A percentile compares a stretch with the other conserved stretches of the same genome.
These are phyloP conservation scores for Ophioderma brevispina DNA, from an alignment of 35 echinoderm and acorn worm genomes.

Conservation along the genomic window DNA sequence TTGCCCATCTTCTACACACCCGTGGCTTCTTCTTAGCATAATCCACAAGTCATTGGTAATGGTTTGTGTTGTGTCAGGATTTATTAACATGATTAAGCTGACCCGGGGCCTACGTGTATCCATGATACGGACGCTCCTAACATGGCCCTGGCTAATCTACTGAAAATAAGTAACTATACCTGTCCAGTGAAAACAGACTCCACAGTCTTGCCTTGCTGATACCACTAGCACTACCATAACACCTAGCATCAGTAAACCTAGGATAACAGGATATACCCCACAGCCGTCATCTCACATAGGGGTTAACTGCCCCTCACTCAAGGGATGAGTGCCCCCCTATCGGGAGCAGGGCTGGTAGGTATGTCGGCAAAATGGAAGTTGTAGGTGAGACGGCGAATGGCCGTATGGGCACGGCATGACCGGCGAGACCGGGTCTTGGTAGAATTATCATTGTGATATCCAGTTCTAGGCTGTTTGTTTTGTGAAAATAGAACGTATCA, in stretches of 20 bases:
- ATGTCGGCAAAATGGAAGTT: conserved; percentile 68
- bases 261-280: conserved; percentile 86
- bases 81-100: too few species aligned
- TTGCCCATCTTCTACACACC: too few species aligned
- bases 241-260: conserved; percentile 95
- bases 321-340: background rate
- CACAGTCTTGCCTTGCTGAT: conserved; percentile 97
- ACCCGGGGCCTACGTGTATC: too few species aligned
- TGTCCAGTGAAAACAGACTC: conserved; percentile 94
- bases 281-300: conserved; percentile 70
- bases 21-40: too few species aligned
- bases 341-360: conserved; percentile 77
- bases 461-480: conserved; percentile 82
- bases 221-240: conserved; percentile 94
- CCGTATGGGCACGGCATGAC: conserved; percentile 67
- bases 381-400: conserved; percentile 75
- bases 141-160: too few species aligned
- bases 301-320: conserved; percentile 34
- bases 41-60: too few species aligned
- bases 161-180: too few species aligned
- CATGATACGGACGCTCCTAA: too few species aligned
- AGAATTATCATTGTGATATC: conserved; percentile 53
- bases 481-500: too few species aligned
- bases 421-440: conserved; percentile 78
- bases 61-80: too few species aligned